Base-by-base conservation (phyloP, 2,113 vertebrate genomes). In the Neotragus pygmaeus region DNA sequence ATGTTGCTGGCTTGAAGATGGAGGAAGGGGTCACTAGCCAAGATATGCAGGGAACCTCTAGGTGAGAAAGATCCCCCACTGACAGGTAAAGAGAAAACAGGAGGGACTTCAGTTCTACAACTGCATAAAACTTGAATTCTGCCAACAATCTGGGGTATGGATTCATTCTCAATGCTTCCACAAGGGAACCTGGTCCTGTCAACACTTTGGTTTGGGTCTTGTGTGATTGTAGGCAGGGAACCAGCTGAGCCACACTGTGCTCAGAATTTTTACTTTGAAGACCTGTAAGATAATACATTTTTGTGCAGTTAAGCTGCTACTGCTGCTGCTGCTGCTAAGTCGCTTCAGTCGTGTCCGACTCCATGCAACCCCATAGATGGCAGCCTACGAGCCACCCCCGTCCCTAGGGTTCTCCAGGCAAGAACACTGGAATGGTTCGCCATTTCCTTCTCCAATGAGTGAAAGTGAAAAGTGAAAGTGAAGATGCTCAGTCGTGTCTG, bases 171-270 rank as follows among this genome's bases (percentile, higher is more conserved):
- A 58, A 5, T 23, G 33, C 55, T 80, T 58, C 57, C 51, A n/a
- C 51, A 81, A 62, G 90, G 57, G 28, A 86, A 33, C 36, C 36
- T 14, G 45, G 28, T 30, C 28, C 81, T 86, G 3, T 51, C 39
- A 58, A 13, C 7, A 4, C 30, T 55, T 90, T 62, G 23, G 58
- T 87, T 80, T 51, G 17, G 85, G 49, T 84, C 47, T 85, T 39
- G 14, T 21, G 80, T 85, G 70, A 77, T 51, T 33, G 51, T 55
- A 90, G 33, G 45, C 53, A 81, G 23, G 81, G 75, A 91, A 91
- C 16, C 36, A 86, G 62, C 60, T 62, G 43, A 73, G 60, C 6
- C 51, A n/a, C 33, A 57, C 36, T n/a, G 60, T 53, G 28, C 43
- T 62, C 11, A 14, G 73, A 55, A 53, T 45, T 96, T 33, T 81